Evolutionary conservation across 2,113 vertebrate genomes (phyloP).

Genomic region (Irena cyanogastra): DNA sequence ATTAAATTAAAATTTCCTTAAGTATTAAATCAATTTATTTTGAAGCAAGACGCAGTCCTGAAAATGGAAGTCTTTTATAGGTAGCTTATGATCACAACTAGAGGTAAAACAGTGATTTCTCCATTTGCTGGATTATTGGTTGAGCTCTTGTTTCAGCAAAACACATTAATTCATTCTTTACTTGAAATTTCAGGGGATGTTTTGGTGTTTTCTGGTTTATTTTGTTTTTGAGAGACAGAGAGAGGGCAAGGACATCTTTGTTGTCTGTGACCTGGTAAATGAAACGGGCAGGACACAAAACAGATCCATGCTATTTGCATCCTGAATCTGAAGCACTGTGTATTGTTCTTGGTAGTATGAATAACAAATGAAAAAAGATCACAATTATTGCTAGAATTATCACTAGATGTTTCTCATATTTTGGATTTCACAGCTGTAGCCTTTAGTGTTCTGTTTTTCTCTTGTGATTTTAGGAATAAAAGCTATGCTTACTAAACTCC

Average conservation of each 20-base stretch:
- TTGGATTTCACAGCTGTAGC: background rate
- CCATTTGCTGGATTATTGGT: background rate
- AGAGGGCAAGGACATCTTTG: background rate
- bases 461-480: background rate
- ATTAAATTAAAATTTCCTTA: background rate
- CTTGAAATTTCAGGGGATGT: background rate
- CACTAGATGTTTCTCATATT: background rate
- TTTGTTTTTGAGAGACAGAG: background rate
- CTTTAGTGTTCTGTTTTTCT: background rate
- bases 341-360: background rate
- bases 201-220: background rate
- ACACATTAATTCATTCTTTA: background rate
- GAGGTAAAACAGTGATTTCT: background rate
- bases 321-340: background rate
- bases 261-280: background rate
- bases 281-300: background rate
- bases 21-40: background rate
- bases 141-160: background rate
- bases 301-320: background rate
- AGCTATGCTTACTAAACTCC: background rate
- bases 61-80: background rate
- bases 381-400: background rate
- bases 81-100: background rate
- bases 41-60: background rate
- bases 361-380: background rate